Evolutionary conservation across 1,140 invertebrate genomes (phyloP).

Genomic region (Pseudomyrmex cubaensis): DNA sequence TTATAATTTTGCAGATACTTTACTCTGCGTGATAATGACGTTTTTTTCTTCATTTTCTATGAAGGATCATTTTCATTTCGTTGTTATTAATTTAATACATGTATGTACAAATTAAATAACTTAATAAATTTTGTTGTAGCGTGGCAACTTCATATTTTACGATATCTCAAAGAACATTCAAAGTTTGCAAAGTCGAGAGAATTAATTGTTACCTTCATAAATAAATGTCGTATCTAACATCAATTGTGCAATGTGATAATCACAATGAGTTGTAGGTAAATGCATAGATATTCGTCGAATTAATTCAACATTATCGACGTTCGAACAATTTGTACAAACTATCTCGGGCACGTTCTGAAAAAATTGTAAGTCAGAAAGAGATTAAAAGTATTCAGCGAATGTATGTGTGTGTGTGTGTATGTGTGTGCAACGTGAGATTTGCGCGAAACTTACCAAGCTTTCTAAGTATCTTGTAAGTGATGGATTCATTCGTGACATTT

Average conservation of each 20-base stretch:
- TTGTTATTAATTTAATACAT: slow-evolving; percentile 8
- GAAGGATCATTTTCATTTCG: neutral
- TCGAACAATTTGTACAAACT: slow-evolving; percentile 81
- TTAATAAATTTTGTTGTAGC: neutral
- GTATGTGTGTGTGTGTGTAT: no score
- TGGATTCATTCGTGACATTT: slow-evolving; percentile 89
- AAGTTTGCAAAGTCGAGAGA: neutral
- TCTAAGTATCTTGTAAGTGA: slow-evolving; percentile 89
- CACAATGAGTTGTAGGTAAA: slow-evolving; percentile 78
- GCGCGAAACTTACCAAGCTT: slow-evolving; percentile 86
- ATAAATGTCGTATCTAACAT: slow-evolving; percentile 82
- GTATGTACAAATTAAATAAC: slow-evolving; percentile 6
- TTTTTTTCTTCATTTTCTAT: neutral
- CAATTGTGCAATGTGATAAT: slow-evolving; percentile 80
- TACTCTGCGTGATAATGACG: neutral
- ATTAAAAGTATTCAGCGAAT: neutral
- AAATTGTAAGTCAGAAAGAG: neutral
- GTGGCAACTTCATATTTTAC: neutral
- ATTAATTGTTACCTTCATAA: slow-evolving; percentile 67
- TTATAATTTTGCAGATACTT: neutral
- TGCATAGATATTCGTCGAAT: slow-evolving; percentile 76
- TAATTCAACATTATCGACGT: slow-evolving; percentile 80
- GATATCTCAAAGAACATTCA: slow-evolving; percentile 10
- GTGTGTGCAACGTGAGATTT: neutral
- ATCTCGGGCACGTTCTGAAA: slow-evolving; percentile 75